Percentiles rank a stretch among this genome's conserved stretches.
These are phyloP conservation scores for Siniperca chuatsi DNA, from an alignment of 2,113 vertebrate genomes.

Conservation along the genomic window DNA sequence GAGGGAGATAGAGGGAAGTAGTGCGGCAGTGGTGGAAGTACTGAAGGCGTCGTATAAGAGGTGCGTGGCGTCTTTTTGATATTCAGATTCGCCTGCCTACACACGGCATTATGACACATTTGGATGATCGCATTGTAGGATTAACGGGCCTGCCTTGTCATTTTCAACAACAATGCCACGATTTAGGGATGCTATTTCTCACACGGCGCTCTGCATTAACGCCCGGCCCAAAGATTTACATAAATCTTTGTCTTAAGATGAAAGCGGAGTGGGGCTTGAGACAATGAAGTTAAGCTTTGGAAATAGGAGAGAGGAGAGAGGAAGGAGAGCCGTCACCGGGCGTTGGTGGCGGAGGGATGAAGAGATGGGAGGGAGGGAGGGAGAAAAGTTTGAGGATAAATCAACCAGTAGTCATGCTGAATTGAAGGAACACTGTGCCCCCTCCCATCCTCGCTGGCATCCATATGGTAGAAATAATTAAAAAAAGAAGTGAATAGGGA, in stretches of 20 bases:
- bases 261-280: conserved; percentile 84
- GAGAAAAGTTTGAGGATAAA: conserved; percentile 72
- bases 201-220: conserved; percentile 85
- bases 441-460: conserved; percentile 42
- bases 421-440: conserved; percentile 68
- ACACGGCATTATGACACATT: conserved; percentile 87
- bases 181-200: conserved; percentile 88
- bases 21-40: conserved; percentile 68
- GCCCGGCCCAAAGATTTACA: conserved; percentile 87
- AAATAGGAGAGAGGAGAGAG: conserved; percentile 75
- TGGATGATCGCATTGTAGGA: conserved; percentile 89
- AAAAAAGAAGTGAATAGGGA: conserved; percentile 38
- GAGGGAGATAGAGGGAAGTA: conserved; percentile 44
- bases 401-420: conserved; percentile 78
- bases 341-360: conserved; percentile 58
- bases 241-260: conserved; percentile 91
- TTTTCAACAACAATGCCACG: conserved; percentile 88
- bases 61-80: conserved; percentile 83
- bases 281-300: conserved; percentile 89
- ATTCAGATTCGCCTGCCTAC: conserved; percentile 86
- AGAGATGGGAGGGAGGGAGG: conserved; percentile 31
- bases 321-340: conserved; percentile 67
- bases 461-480: conserved; percentile 56
- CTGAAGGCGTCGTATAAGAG: conserved; percentile 73
- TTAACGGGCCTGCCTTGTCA: conserved; percentile 88